These are phyloP conservation scores for Colletes latitarsis DNA, from an alignment of 1,140 invertebrate genomes.

Conservation along the genomic window DNA sequence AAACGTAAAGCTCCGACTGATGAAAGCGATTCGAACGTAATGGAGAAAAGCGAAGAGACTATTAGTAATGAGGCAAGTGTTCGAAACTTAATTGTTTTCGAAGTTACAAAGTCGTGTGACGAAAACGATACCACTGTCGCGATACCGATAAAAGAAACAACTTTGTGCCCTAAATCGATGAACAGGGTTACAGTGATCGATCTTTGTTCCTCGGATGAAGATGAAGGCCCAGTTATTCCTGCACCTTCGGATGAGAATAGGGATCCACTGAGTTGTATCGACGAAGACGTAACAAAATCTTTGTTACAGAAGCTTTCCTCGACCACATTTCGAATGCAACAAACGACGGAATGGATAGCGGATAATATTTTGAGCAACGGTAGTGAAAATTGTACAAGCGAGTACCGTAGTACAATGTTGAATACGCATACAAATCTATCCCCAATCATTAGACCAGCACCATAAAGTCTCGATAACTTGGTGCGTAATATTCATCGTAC, in stretches of 20 bases:
- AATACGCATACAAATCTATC: conserved; percentile 50
- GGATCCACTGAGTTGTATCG: conserved; percentile 58
- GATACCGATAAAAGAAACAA: conserved; percentile 28
- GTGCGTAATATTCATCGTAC: background rate
- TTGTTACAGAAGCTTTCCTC: conserved; percentile 46
- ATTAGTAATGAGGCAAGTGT: conserved; percentile 4
- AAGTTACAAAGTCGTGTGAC: background rate
- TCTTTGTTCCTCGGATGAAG: conserved; percentile 83
- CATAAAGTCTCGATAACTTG: conserved; percentile 43
- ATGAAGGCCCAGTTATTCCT: conserved; percentile 58
- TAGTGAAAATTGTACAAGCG: conserved; percentile 52
- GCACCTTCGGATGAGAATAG: conserved; percentile 67
- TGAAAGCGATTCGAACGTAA: conserved; percentile 53
- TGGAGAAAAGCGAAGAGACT: conserved; percentile 59
- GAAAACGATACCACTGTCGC: background rate
- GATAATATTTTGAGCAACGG: conserved; percentile 53
- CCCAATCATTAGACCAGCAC: conserved; percentile 56
- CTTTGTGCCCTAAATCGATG: conserved; percentile 1
- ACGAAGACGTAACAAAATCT: conserved; percentile 28
- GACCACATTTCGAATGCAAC: conserved; percentile 56
- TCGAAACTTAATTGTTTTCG: background rate
- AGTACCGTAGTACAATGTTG: conserved; percentile 48
- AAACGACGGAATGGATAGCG: conserved; percentile 60
- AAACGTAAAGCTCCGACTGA: conserved; percentile 62
- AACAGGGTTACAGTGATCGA: conserved; percentile 79